A percentile compares a stretch with the other conserved stretches of the same genome.
phyloP scores from a whole-genome alignment of 2,888 invertebrate species.

The Colostygia pectinataria region DNA sequence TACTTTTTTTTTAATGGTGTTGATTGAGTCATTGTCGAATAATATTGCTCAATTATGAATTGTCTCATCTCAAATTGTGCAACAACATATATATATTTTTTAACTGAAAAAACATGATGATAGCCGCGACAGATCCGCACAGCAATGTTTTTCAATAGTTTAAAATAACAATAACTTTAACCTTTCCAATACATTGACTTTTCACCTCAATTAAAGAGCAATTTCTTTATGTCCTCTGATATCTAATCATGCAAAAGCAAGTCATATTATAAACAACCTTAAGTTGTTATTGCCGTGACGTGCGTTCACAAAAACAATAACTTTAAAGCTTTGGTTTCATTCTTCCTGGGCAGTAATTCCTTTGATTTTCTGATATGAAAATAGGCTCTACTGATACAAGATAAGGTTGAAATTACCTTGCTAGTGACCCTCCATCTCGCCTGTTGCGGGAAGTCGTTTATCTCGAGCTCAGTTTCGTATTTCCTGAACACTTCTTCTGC shows the following conservation, averaged over 20 bases:
- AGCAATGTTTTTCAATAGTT: no score
- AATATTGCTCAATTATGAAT: no score
- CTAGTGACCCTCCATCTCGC: constrained; percentile 99
- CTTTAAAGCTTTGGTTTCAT: no score
- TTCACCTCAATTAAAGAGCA: constrained; percentile 5
- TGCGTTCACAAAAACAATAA: background rate
- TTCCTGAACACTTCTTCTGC: constrained; percentile 91
- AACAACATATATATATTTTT: no score
- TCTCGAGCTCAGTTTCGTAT: constrained; percentile 99
- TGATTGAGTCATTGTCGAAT: no score
- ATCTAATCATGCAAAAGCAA: background rate
- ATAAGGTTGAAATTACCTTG: constrained; percentile 82
- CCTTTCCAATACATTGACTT: constrained; percentile 5
- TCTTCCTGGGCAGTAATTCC: no score
- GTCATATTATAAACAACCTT: background rate
- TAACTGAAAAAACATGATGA: no score
- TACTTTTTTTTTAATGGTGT: no score
- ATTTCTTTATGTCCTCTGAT: constrained; percentile 8
- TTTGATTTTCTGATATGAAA: no score
- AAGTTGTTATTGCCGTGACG: constrained; percentile 1
- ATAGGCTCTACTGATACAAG: no score
- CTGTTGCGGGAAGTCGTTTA: constrained; percentile 99
- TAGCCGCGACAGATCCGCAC: no score
- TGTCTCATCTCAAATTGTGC: no score
- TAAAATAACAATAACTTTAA: constrained; percentile 18